These are phyloP conservation scores for Nothocercus nigrocapillus DNA, from an alignment of 2,113 vertebrate genomes.

Conservation along the genomic window DNA sequence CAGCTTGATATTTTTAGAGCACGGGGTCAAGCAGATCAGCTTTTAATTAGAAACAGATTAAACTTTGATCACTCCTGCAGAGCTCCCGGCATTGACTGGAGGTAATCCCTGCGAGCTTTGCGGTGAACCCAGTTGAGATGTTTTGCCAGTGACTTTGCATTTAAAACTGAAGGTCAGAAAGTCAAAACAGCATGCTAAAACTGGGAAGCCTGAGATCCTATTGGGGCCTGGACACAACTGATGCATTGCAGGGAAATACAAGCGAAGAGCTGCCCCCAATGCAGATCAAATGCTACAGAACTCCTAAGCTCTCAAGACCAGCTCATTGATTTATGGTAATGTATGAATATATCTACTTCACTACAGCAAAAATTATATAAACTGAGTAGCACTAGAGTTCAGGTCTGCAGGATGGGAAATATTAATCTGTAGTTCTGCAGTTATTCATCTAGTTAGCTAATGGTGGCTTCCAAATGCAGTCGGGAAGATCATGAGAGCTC, in stretches of 20 bases:
- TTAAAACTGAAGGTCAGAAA: constrained; percentile 47
- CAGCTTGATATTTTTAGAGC: constrained; percentile 62
- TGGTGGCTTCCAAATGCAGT: background rate
- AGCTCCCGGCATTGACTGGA: constrained; percentile 14
- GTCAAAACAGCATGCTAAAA: background rate
- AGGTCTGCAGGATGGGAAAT: background rate
- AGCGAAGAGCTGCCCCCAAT: background rate
- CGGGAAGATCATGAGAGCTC: background rate
- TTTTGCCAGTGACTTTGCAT: constrained; percentile 44
- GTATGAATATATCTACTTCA: background rate
- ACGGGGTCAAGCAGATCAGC: constrained; percentile 43
- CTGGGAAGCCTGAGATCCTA: background rate
- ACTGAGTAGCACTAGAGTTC: background rate
- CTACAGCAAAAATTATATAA: background rate
- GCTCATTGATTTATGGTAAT: constrained; percentile 32
- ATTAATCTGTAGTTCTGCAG: background rate
- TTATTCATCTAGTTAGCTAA: background rate
- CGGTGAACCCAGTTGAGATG: background rate
- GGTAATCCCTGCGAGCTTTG: constrained; percentile 50
- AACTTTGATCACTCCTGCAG: constrained; percentile 41
- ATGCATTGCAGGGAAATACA: background rate
- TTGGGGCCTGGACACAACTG: background rate
- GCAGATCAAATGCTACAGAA: background rate
- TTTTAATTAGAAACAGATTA: constrained; percentile 70
- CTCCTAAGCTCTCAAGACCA: background rate